Conservation (phyloP, 2,113 vertebrate genomes). For the Ramphastos sulfuratus region DNA sequence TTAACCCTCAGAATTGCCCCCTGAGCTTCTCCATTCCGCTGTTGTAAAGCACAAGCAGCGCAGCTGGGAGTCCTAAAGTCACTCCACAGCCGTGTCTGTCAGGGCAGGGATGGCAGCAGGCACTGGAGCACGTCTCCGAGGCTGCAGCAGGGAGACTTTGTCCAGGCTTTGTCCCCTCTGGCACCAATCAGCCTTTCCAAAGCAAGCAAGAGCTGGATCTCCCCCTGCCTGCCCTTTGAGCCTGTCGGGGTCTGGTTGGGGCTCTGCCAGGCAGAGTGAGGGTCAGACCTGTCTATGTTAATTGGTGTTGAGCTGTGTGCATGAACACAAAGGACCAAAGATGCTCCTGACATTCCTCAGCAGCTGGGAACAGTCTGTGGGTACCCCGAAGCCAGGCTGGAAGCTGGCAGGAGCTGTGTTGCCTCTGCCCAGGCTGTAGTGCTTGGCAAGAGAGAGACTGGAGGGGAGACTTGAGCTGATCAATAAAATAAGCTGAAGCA, state of each 20-base stretch:
- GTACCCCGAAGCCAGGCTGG: background rate
- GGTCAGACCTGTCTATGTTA: background rate
- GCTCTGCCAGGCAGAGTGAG: background rate
- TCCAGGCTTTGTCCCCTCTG: background rate
- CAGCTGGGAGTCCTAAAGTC: rapidly evolving
- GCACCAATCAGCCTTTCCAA: background rate
- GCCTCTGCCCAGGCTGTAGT: background rate
- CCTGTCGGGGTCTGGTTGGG: background rate
- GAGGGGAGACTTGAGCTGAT: background rate
- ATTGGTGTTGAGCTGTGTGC: background rate
- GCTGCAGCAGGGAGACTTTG: rapidly evolving
- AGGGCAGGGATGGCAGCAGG: background rate
- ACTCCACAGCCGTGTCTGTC: rapidly evolving
- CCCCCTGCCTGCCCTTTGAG: background rate
- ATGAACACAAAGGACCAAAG: constrained; percentile 59
- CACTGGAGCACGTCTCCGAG: rapidly evolving
- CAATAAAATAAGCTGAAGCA: constrained; percentile 42
- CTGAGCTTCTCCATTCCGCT: background rate
- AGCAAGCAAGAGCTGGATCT: background rate
- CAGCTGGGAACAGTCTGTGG: background rate
- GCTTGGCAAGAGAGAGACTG: background rate
- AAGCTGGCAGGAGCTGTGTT: background rate
- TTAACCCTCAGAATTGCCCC: background rate
- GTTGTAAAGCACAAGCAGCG: background rate
- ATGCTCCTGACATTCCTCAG: background rate